Evolutionary conservation across 2,797 vertebrate genomes (phyloP), one percentile per base, ranked within the genome.

Genomic region (Halcyon smyrnensis): DNA sequence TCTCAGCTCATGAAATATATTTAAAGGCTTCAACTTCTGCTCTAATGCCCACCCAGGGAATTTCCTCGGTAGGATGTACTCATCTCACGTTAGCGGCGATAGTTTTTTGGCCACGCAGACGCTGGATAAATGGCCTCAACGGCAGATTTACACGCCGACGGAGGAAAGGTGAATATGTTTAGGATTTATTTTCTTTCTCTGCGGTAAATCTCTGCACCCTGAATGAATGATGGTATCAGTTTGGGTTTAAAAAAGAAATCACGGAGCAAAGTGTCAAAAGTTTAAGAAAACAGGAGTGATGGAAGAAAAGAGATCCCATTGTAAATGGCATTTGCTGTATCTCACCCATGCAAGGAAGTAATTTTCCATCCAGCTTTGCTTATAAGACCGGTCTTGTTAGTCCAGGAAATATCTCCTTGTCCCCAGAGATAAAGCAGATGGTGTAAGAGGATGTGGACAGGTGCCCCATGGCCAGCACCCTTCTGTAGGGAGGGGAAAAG

Each of bases 161-260:
- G 74, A 73, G 82, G 23, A 36, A 57, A 81, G 67, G 45, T 32
- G 89, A 46, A 62, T 15, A 7, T 7, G 15, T 16, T 36, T 2
- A 11, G 79, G 95, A 70, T 83, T 94, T 87, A 46, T 87, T 85
- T 59, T 34, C 84, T 54, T 32, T 68, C 67, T 43, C 63, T 19
- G 90, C 8, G 0, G 50, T 34, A 62, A 87, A 91, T 73, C 71
- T 60, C 69, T 3, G 4, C 12, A 17, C 39, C 32, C 41, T 19
- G 34, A 39, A 24, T 9, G 56, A 73, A 46, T 4, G 51, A 73
- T 23, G 75, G 50, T 0, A 8, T 9, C 15, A 3, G 39, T 8
- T 78, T 32, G 12, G 48, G 36, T 79, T 68, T 48, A 34, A 27
- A 79, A 81, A 50, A 51, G 87, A 84, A 90, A 82, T 28, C 37